A percentile compares a stretch with the other conserved stretches of the same genome.
phyloP scores from a whole-genome alignment of 2,888 invertebrate genomes.

The Drosophila neotestacea region DNA sequence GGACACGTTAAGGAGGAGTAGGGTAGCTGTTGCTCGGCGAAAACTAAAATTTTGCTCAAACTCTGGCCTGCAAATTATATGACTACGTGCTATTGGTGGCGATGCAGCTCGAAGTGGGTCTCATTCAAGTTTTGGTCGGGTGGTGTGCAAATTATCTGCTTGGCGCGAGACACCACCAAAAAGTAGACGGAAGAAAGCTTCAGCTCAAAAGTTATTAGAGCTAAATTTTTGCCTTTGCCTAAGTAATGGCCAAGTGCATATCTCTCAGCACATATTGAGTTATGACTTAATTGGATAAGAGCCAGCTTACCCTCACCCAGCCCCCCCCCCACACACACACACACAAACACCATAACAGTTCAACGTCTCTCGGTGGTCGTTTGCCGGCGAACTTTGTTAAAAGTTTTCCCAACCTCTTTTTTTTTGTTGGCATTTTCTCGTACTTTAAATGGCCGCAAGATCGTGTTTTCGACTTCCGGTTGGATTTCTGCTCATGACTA shows the following conservation, averaged over 20 bases:
- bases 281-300: conserved; percentile 84
- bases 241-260: conserved; percentile 79
- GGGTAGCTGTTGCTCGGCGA: conserved; percentile 66
- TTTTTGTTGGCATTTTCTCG: conserved; percentile 5
- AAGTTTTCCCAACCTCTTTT: conserved; percentile 44
- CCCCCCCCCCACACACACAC: background rate
- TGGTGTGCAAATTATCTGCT: conserved; percentile 73
- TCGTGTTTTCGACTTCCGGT: conserved; percentile 38
- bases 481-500: conserved; percentile 19
- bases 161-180: conserved; percentile 47
- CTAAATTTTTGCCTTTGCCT: conserved; percentile 75
- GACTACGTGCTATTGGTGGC: conserved; percentile 31
- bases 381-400: conserved; percentile 39
- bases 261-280: conserved; percentile 82
- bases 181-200: conserved; percentile 62
- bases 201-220: conserved; percentile 74
- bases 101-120: conserved; percentile 12
- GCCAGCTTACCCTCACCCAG: conserved; percentile 63
- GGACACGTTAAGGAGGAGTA: conserved; percentile 21
- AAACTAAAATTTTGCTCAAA: conserved; percentile 53
- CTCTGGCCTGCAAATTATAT: conserved; percentile 56
- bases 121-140: conserved; percentile 11
- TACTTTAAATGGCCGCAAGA: conserved; percentile 33
- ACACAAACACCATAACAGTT: conserved; percentile 5
- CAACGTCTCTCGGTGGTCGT: conserved; percentile 14